Conservation (phyloP, 92 coral and sea anemone species). For the Epizoanthus scotinus region DNA sequence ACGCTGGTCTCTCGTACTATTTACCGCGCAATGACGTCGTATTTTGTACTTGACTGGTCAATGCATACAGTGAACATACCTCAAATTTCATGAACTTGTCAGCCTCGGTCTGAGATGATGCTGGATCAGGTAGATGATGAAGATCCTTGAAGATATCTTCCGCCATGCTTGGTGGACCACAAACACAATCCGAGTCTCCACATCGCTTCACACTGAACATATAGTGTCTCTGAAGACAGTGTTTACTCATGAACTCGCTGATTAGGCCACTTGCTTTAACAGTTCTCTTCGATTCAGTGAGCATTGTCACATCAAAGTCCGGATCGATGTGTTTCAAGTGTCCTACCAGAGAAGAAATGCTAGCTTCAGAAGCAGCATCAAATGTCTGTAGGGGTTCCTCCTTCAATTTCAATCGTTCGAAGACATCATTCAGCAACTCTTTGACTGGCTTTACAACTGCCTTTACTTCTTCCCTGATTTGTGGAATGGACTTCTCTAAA, state of each 20-base stretch:
- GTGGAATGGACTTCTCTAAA: conserved; percentile 23
- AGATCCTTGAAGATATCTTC: conserved; percentile 36
- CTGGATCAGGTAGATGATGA: conserved; percentile 49
- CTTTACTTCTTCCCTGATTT: conserved; percentile 32
- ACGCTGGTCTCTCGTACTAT: conserved; percentile 26
- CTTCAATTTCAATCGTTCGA: conserved; percentile 29
- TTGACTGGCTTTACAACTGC: conserved; percentile 29
- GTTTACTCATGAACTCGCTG: conserved; percentile 33
- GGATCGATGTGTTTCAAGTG: conserved; percentile 24
- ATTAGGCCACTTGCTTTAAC: conserved; percentile 33
- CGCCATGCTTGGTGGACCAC: conserved; percentile 40
- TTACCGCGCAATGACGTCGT: conserved; percentile 23
- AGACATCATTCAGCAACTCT: conserved; percentile 25
- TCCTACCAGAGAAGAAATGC: conserved; percentile 27
- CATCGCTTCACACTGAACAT: conserved; percentile 40
- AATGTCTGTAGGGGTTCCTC: conserved; percentile 29
- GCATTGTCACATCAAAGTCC: conserved; percentile 24
- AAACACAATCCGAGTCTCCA: conserved; percentile 36
- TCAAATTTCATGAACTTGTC: conserved; percentile 41
- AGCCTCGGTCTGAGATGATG: conserved; percentile 37
- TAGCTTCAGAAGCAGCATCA: conserved; percentile 32
- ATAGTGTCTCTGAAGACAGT: conserved; percentile 39
- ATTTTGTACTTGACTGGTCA: conserved; percentile 22
- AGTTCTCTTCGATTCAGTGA: conserved; percentile 30
- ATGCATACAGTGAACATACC: conserved; percentile 33